Conservation (phyloP, 2,888 invertebrate species). For the Brachyptera risi region DNA sequence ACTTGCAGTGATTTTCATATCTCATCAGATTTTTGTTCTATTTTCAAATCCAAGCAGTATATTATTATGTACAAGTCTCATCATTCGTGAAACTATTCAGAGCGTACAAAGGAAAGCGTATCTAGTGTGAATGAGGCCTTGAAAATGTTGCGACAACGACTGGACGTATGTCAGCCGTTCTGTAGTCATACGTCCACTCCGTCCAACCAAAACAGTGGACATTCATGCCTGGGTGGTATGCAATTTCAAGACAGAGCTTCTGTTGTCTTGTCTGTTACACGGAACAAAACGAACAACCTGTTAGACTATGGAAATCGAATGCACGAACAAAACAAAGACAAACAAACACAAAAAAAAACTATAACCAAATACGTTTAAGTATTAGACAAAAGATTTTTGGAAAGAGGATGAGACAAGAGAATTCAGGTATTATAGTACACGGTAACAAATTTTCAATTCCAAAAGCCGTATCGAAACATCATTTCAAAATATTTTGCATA, state of each 20-base stretch:
- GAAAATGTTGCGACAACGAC: neutral
- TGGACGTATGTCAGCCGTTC: neutral
- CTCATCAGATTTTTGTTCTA: no score
- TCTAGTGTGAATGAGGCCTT: neutral
- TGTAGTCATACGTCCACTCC: neutral
- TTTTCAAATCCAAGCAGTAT: no score
- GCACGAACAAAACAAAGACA: neutral
- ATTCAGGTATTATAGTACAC: neutral
- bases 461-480: neutral
- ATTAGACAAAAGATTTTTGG: neutral
- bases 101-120: no score
- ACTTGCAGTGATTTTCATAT: no score
- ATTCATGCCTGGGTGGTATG: constrained; percentile 12
- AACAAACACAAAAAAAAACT: neutral
- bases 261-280: constrained; percentile 5
- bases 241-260: constrained; percentile 5
- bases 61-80: no score
- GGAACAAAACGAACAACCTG: neutral
- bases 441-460: neutral
- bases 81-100: no score
- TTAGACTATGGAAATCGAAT: neutral
- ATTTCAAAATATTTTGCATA: constrained; percentile 10
- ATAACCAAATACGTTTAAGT: constrained; percentile 6
- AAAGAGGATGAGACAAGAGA: neutral
- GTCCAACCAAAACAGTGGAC: neutral